Conservation (phyloP, 2,113 vertebrate species). For the Andinoacara biseriatus region DNA sequence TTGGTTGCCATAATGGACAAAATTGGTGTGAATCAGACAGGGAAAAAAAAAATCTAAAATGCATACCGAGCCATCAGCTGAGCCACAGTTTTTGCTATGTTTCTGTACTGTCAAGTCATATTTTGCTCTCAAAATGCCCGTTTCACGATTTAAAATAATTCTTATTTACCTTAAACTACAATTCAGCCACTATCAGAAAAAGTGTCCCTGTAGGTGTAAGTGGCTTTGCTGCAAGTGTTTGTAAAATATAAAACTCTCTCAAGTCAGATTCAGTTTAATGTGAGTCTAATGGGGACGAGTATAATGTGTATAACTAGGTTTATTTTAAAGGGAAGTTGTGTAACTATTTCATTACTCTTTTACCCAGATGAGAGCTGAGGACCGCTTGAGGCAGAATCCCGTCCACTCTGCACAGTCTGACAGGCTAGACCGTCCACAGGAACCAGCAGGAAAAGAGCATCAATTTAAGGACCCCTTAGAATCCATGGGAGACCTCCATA, state of each 20-base stretch:
- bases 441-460: not conserved
- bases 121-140: not conserved
- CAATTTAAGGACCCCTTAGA: constrained; percentile 36
- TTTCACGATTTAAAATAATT: not conserved
- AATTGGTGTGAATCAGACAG: not conserved
- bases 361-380: constrained; percentile 45
- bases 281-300: not conserved
- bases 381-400: constrained; percentile 42
- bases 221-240: not conserved
- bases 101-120: not conserved
- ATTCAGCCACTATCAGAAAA: not conserved
- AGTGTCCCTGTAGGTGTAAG: too few species aligned
- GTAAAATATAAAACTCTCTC: not conserved
- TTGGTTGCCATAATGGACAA: not conserved
- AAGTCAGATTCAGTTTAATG: rapidly evolving
- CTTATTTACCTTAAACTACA: not conserved
- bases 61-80: too few species aligned
- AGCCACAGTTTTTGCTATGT: too few species aligned
- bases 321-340: not conserved
- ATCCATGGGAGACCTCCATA: constrained; percentile 81
- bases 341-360: not conserved
- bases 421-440: not conserved
- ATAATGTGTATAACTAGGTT: not conserved
- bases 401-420: constrained; percentile 15
- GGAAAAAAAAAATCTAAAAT: not conserved